A percentile compares a stretch with the other conserved stretches of the same genome.
phyloP scores from a whole-genome alignment of 1,140 invertebrate genomes.

The Drosophila mayri region DNA sequence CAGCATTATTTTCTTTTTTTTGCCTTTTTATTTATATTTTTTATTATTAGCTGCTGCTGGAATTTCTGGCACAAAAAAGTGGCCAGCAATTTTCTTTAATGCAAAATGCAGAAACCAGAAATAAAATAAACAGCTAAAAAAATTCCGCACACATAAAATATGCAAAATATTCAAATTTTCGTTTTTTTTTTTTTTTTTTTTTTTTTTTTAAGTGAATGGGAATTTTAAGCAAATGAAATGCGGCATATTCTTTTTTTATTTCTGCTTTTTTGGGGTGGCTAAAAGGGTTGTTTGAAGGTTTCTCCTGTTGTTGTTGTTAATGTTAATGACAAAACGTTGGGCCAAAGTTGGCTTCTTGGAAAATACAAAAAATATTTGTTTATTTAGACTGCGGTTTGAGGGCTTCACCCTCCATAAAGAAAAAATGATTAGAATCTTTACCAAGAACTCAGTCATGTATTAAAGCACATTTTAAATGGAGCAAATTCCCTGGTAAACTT shows the following conservation, averaged over 20 bases:
- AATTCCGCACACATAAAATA: conserved; percentile 64
- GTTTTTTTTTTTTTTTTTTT: conserved; percentile 82
- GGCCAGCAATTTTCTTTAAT: conserved; percentile 66
- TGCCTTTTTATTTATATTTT: conserved; percentile 50
- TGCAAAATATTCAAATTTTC: conserved; percentile 76
- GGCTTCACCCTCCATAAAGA: conserved; percentile 22
- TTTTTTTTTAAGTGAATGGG: conserved; percentile 77
- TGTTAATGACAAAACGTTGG: conserved; percentile 56
- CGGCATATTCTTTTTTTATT: conserved; percentile 38
- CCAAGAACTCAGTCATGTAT: conserved; percentile 21
- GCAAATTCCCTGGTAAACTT: conserved; percentile 14
- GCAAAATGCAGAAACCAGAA: conserved; percentile 40
- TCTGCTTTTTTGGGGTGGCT: conserved; percentile 14
- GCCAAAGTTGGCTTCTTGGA: conserved; percentile 47
- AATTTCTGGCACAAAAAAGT: conserved; percentile 62
- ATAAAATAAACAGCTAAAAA: conserved; percentile 52
- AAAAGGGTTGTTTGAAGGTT: conserved; percentile 61
- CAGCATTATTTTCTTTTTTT: conserved; percentile 54
- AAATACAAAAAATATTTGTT: conserved; percentile 48
- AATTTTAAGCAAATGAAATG: conserved; percentile 80
- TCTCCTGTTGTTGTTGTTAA: conserved; percentile 19
- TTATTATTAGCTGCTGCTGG: conserved; percentile 73
- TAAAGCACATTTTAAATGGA: conserved; percentile 36
- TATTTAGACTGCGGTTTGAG: conserved; percentile 31
- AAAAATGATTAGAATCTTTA: conserved; percentile 41